Conservation (phyloP, 1,140 invertebrate genomes). For the Ceratina calcarata region DNA sequence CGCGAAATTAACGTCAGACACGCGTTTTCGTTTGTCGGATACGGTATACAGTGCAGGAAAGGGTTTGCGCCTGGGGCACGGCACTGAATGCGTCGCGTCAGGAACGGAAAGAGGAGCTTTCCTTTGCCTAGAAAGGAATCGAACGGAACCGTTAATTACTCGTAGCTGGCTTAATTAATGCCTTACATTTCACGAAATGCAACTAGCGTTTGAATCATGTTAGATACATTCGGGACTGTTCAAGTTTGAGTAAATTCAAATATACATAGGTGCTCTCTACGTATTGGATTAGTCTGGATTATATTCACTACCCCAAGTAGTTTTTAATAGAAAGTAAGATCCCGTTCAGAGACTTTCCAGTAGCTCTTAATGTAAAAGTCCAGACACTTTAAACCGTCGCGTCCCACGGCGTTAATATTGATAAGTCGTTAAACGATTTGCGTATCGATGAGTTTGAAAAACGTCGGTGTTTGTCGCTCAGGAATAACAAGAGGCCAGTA, state of each 20-base stretch:
- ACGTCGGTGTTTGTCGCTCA: slow-evolving; percentile 1
- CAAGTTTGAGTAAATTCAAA: neutral
- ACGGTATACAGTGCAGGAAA: no score
- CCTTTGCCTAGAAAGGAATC: neutral
- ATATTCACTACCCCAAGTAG: neutral
- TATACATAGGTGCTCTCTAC: neutral
- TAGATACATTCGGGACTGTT: no score
- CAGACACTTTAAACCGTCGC: neutral
- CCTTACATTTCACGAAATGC: neutral
- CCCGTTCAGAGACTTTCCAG: no score
- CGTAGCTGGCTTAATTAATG: neutral
- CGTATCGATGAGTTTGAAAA: neutral
- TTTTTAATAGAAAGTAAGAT: neutral
- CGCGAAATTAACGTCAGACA: slow-evolving; percentile 32
- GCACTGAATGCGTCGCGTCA: neutral
- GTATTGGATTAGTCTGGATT: neutral
- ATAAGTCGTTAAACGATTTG: slow-evolving; percentile 8
- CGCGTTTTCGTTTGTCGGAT: neutral
- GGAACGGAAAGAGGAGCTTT: neutral
- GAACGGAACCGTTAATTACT: neutral
- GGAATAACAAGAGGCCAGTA: slow-evolving; percentile 5
- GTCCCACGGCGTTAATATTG: slow-evolving; percentile 1
- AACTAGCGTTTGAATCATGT: no score
- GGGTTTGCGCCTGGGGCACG: neutral
- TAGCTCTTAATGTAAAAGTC: neutral